phyloP scores from a whole-genome alignment of 2,113 vertebrate species.

The Sander lucioperca region DNA sequence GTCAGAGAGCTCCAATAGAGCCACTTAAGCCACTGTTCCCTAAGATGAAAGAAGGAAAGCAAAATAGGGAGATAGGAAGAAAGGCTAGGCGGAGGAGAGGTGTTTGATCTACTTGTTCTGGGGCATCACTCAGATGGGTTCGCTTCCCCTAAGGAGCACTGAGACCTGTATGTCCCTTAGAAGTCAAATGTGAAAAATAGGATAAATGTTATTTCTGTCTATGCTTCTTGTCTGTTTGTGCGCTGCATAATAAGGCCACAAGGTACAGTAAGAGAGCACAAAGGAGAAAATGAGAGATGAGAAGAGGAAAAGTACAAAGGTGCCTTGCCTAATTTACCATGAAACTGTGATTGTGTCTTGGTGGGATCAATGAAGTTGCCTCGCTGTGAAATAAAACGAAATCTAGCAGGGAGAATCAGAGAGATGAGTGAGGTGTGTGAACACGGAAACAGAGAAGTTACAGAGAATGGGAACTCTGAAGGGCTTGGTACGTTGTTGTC shows the following conservation, averaged over 20 bases:
- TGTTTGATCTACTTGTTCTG: slow-evolving; percentile 76
- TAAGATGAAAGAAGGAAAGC: slow-evolving; percentile 76
- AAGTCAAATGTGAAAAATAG: slow-evolving; percentile 65
- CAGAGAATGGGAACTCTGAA: slow-evolving; percentile 26
- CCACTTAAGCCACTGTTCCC: slow-evolving; percentile 79
- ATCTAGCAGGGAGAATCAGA: slow-evolving; percentile 28
- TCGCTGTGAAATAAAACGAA: slow-evolving; percentile 40
- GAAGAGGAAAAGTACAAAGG: slow-evolving; percentile 24
- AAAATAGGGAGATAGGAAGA: slow-evolving; percentile 70
- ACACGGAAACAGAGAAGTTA: neutral
- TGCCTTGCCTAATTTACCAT: slow-evolving; percentile 42
- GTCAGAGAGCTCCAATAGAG: slow-evolving; percentile 73
- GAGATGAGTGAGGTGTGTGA: slow-evolving; percentile 33
- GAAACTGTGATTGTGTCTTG: slow-evolving; percentile 32
- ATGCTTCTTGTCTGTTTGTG: slow-evolving; percentile 40
- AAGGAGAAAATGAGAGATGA: slow-evolving; percentile 27
- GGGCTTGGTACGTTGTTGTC: neutral
- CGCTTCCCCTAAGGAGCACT: slow-evolving; percentile 44
- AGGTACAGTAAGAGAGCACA: slow-evolving; percentile 34
- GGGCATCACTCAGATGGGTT: slow-evolving; percentile 66
- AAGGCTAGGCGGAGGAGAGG: slow-evolving; percentile 56
- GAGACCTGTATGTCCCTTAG: slow-evolving; percentile 61
- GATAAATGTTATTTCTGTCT: slow-evolving; percentile 60
- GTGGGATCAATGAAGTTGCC: slow-evolving; percentile 43
- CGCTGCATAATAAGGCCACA: slow-evolving; percentile 60